Conservation (phyloP, 1,140 invertebrate species). For the Idris sp. region DNA sequence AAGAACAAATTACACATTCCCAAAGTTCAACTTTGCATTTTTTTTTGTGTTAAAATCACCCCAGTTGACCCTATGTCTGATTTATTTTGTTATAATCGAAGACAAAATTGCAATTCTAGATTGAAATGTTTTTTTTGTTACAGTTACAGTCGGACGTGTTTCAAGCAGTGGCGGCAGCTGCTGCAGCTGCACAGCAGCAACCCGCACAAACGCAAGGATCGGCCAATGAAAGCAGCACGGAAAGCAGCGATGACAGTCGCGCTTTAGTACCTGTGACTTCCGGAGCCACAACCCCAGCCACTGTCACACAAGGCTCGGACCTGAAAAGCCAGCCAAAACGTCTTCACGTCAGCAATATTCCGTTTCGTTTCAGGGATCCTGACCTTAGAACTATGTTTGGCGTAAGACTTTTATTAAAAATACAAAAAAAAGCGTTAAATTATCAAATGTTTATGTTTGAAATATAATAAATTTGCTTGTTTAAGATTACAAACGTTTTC, state of each 20-base stretch:
- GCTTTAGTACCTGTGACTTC: conserved; percentile 76
- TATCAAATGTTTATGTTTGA: too few relatives aligned
- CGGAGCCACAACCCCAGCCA: conserved; percentile 76
- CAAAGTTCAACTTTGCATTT: too few relatives aligned
- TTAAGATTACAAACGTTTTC: too few relatives aligned
- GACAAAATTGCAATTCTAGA: background rate
- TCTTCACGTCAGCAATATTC: conserved; percentile 98
- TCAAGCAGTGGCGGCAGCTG: conserved; percentile 75
- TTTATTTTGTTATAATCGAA: too few relatives aligned
- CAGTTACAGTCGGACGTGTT: conserved; percentile 76
- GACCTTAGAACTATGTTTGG: conserved; percentile 98
- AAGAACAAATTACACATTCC: too few relatives aligned
- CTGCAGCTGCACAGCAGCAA: conserved; percentile 73
- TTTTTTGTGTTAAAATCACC: too few relatives aligned
- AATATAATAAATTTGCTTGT: too few relatives aligned
- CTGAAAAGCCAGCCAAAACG: conserved; percentile 88
- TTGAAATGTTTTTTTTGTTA: conserved; percentile 32
- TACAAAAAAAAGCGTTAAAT: conserved; percentile 1
- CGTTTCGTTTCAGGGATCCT: conserved; percentile 98
- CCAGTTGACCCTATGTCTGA: too few relatives aligned
- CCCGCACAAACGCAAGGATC: conserved; percentile 64
- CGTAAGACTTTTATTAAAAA: conserved; percentile 82
- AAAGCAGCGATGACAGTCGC: conserved; percentile 66
- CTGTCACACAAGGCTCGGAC: conserved; percentile 73
- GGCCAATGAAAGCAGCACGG: conserved; percentile 70